Percentiles rank a stretch among this genome's conserved stretches.
phyloP scores from a whole-genome alignment of 92 coral and sea anemone species.

The Desmophyllum pertusum region DNA sequence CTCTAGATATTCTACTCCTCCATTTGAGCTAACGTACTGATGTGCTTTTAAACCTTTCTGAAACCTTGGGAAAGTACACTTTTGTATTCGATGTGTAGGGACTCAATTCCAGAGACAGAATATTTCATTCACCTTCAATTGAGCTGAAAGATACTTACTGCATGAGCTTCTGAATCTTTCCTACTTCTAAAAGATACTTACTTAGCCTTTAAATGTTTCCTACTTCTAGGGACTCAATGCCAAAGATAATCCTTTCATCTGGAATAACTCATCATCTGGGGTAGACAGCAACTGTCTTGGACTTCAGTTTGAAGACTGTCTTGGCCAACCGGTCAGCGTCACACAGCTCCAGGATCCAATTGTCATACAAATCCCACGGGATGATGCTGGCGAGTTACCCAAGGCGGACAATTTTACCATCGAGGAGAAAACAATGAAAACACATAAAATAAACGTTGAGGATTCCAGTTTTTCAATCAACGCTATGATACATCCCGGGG shows the following conservation, averaged over 20 bases:
- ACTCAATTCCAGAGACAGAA: too few species aligned
- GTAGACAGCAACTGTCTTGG: conserved; percentile 73
- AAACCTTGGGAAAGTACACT: too few species aligned
- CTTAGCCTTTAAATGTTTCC: too few species aligned
- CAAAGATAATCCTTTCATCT: conserved; percentile 59
- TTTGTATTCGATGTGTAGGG: too few species aligned
- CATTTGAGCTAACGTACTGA: too few species aligned
- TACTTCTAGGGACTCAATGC: conserved; percentile 17
- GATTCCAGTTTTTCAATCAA: conserved; percentile 73
- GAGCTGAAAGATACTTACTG: too few species aligned
- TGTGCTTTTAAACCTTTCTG: too few species aligned
- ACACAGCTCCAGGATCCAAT: conserved; percentile 54
- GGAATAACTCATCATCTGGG: conserved; percentile 62
- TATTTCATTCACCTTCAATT: too few species aligned
- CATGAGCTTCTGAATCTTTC: too few species aligned
- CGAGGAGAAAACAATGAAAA: conserved; percentile 38
- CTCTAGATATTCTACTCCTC: too few species aligned
- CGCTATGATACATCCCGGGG: conserved; percentile 55
- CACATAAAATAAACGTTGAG: conserved; percentile 57
- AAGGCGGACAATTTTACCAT: conserved; percentile 31
- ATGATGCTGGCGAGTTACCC: conserved; percentile 22
- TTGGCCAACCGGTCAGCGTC: conserved; percentile 62
- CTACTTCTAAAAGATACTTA: too few species aligned
- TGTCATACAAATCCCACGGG: conserved; percentile 65
- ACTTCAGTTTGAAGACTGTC: conserved; percentile 59